Percentiles rank a stretch among this genome's conserved stretches.
Evolutionary conservation across 1,140 invertebrate species (phyloP).

Genomic region (Calycopis cecrops): DNA sequence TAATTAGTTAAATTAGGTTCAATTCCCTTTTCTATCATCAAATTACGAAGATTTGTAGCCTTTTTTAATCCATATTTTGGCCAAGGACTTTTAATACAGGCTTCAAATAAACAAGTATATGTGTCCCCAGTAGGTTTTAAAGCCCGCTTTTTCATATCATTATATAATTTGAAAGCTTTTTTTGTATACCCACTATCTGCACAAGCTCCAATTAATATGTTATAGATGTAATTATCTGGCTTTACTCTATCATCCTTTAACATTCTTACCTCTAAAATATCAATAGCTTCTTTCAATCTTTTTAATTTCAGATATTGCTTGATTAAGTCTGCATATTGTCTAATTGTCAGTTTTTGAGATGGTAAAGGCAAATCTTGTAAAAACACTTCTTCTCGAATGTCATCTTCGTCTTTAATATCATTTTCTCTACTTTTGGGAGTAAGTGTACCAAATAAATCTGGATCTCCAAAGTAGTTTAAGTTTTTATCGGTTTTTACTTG

Average conservation of each 20-base stretch:
- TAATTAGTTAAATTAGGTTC: conserved; percentile 86
- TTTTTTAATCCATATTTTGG: conserved; percentile 77
- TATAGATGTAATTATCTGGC: conserved; percentile 87
- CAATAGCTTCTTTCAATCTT: conserved; percentile 83
- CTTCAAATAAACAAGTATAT: conserved; percentile 91
- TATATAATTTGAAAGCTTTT: conserved; percentile 89
- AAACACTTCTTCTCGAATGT: conserved; percentile 75
- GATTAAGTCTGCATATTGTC: conserved; percentile 81
- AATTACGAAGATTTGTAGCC: conserved; percentile 79
- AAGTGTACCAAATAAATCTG: conserved; percentile 73
- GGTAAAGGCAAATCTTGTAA: conserved; percentile 59
- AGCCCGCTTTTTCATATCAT: conserved; percentile 85
- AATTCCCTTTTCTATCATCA: conserved; percentile 82
- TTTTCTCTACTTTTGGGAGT: conserved; percentile 28
- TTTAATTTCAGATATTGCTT: conserved; percentile 78
- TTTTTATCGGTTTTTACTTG: conserved; percentile 47
- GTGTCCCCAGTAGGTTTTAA: conserved; percentile 80
- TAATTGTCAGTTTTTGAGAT: conserved; percentile 71
- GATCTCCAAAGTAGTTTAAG: conserved; percentile 59
- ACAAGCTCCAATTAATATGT: conserved; percentile 86
- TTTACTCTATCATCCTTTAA: conserved; percentile 84
- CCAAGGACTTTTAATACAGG: conserved; percentile 88
- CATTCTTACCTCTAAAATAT: conserved; percentile 84
- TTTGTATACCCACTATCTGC: conserved; percentile 87
- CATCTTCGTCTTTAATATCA: conserved; percentile 65